Percentiles rank a stretch among this genome's conserved stretches.
Evolutionary conservation across 1,140 invertebrate species (phyloP).

Genomic region (Drosophila carrolli): DNA sequence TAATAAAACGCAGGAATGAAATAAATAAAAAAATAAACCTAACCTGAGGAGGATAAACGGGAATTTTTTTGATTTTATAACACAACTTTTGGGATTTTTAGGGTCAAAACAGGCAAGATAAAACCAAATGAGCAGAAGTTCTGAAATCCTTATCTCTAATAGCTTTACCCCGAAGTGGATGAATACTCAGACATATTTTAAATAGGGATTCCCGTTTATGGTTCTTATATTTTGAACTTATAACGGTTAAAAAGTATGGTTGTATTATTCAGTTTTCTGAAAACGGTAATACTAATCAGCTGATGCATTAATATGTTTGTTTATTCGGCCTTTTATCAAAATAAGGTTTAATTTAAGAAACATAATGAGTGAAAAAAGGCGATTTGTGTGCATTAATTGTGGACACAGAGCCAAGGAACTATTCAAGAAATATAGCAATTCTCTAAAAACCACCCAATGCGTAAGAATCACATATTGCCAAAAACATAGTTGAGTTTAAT

Average conservation of each 20-base stretch:
- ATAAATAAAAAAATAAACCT: slow-evolving; percentile 28
- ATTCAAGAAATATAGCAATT: slow-evolving; percentile 88
- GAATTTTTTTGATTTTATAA: too few species aligned
- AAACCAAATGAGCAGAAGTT: too few species aligned
- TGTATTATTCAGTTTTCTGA: neutral
- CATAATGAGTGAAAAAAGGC: slow-evolving; percentile 32
- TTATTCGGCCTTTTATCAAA: neutral
- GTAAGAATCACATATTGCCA: slow-evolving; percentile 85
- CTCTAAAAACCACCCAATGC: slow-evolving; percentile 89
- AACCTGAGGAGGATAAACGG: neutral
- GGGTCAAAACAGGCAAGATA: too few species aligned
- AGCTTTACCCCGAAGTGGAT: too few species aligned
- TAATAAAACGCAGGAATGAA: slow-evolving; percentile 46
- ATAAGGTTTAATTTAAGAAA: too few species aligned
- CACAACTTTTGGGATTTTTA: too few species aligned
- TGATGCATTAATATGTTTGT: slow-evolving; percentile 8
- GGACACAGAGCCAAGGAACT: slow-evolving; percentile 87
- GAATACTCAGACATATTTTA: too few species aligned
- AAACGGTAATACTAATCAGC: slow-evolving; percentile 29
- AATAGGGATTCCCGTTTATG: too few species aligned
- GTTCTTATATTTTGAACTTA: neutral
- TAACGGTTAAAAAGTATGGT: neutral
- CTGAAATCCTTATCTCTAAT: too few species aligned
- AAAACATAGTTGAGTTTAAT: neutral
- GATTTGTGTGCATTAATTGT: slow-evolving; percentile 89